Base-by-base conservation (phyloP, 2,113 vertebrate genomes). In the Sinocyclocheilus rhinocerous region DNA sequence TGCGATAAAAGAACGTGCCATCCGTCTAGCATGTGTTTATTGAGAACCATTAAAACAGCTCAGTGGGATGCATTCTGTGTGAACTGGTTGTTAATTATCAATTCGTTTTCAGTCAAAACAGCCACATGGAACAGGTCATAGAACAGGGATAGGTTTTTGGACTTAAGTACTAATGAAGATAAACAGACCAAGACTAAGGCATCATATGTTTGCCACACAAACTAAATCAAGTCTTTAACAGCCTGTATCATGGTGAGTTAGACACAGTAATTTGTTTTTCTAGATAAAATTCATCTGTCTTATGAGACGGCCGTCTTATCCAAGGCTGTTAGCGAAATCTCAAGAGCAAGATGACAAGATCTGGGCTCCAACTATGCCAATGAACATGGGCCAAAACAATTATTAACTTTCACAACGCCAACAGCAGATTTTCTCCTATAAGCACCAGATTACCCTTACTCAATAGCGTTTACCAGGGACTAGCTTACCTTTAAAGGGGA, bases 191-290 rank as follows among this genome's bases (percentile, higher is more conserved):
- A 65, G n/a, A 63, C 77, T 16, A 24, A 81, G 79, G 59, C 59
- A 45, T 65, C 59, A 65, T 81, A 65, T 81, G 59, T 80, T 63
- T 80, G 57, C 77, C 79, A 48, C 15, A 26, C 59, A 26, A 42
- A 65, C 57, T 81, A 81, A 65, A 81, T 81, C 78, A 81, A 81
- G 39, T 59, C 57, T 61, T 81, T 63, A 81, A 65, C 78, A 81
- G 59, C 39, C 79, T 26, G n/a, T 65, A 39, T 81, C 57, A 45
- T 81, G 59, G 59, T 45, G 24, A 65, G 59, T 81, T 65, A 65
- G 79, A 61, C 33, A 42, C 12, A 80, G 57, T 80, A 42, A 80
- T 61, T 81, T 65, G 15, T 81, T 65, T 6, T 81, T 81, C 13
- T 65, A 65, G 15, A 26, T 81, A 45, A 65, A 65, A 81, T 81